Evolutionary conservation across 1,140 invertebrate genomes (phyloP).

Genomic region (Sycobia sp.): DNA sequence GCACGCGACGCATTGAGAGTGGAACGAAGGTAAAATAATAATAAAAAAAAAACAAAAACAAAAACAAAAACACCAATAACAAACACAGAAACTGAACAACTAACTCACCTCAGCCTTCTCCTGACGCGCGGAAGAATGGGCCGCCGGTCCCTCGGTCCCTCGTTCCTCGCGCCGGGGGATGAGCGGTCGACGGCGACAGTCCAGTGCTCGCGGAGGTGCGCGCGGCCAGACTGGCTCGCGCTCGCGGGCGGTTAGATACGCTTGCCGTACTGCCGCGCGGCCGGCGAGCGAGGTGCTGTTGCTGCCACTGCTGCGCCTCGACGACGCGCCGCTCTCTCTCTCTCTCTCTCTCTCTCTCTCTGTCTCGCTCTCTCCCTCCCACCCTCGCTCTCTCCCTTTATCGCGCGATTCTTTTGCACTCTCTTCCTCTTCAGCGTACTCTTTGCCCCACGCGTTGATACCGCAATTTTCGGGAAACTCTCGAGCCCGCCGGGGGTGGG

Average conservation of each 20-base stretch:
- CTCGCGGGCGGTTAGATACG: conserved; percentile 10
- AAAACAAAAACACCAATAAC: no score
- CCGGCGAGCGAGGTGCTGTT: neutral
- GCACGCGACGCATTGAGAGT: no score
- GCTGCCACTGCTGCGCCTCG: neutral
- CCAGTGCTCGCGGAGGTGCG: conserved; percentile 7
- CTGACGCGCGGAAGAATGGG: no score
- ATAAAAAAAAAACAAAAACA: no score
- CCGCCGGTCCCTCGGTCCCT: no score
- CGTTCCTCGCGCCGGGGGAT: no score
- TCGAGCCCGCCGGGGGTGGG: no score
- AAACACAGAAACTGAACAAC: no score
- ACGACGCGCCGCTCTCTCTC: neutral
- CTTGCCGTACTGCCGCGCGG: neutral
- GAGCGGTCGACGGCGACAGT: neutral
- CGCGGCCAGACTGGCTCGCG: conserved; percentile 29
- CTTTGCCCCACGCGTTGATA: no score
- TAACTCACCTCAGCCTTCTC: no score
- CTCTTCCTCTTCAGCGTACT: no score
- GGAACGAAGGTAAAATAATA: no score
- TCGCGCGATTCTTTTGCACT: neutral
- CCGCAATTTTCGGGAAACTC: conserved; percentile 3
- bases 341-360: neutral
- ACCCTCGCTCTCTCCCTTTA: neutral
- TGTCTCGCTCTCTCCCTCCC: neutral